Percentiles rank a stretch among this genome's conserved stretches.
phyloP scores from a whole-genome alignment of 2,113 vertebrate species.

The Cololabis saira region DNA sequence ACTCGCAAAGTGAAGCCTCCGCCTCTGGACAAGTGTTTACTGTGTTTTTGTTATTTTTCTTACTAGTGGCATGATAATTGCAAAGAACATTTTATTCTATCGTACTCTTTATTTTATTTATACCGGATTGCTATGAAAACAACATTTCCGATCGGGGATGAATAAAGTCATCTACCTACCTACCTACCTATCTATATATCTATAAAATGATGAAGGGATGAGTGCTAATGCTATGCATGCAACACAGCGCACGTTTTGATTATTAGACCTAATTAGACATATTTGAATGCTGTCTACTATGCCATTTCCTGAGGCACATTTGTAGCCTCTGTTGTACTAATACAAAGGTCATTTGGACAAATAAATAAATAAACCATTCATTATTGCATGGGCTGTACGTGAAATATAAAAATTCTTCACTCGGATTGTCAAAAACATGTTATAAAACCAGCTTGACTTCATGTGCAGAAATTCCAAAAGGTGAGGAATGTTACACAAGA shows the following conservation, averaged over 20 bases:
- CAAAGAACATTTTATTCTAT: too few relatives aligned
- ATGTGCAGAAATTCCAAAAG: neutral
- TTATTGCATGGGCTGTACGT: constrained; percentile 23
- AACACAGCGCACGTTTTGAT: constrained; percentile 71
- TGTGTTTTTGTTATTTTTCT: constrained; percentile 35
- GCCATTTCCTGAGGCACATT: constrained; percentile 59
- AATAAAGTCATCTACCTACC: too few relatives aligned
- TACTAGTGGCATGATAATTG: constrained; percentile 48
- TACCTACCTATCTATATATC: too few relatives aligned
- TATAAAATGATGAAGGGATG: constrained; percentile 51
- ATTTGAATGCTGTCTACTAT: constrained; percentile 69
- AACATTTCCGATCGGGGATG: too few relatives aligned
- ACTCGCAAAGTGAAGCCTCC: constrained; percentile 26
- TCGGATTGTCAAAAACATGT: constrained; percentile 10
- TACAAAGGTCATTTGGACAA: constrained; percentile 70
- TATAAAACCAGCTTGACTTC: constrained; percentile 1
- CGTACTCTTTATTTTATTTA: too few relatives aligned
- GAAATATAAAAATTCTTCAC: constrained; percentile 34
- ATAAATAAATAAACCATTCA: constrained; percentile 65
- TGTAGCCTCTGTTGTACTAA: constrained; percentile 71
- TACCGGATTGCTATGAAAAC: too few relatives aligned
- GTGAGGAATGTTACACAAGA: neutral
- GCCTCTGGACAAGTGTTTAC: constrained; percentile 34
- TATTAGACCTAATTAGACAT: constrained; percentile 79
- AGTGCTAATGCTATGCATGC: constrained; percentile 38